Conservation (phyloP, 2,888 invertebrate genomes). For the Mamestra brassicae region DNA sequence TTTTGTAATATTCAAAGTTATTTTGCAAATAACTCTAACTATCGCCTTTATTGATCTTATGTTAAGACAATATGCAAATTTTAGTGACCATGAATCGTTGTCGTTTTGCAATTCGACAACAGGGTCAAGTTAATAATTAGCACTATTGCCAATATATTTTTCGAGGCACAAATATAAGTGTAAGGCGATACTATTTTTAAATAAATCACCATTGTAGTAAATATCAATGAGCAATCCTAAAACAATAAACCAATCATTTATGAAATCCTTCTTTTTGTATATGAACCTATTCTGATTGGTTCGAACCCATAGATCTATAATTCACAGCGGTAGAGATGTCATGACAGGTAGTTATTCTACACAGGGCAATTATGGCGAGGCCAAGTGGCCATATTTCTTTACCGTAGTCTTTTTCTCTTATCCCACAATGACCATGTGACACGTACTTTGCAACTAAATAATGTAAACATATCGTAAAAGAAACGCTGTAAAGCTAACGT, state of each 20-base stretch:
- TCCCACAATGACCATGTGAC: neutral
- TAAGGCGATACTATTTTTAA: neutral
- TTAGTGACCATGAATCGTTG: conserved; percentile 36
- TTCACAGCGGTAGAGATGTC: neutral
- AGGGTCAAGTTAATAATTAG: conserved; percentile 39
- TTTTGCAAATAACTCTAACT: neutral
- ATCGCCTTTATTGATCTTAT: neutral
- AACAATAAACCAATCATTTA: neutral
- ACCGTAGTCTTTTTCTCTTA: neutral
- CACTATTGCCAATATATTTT: conserved; percentile 18
- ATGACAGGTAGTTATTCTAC: neutral
- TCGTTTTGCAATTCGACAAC: conserved; percentile 2
- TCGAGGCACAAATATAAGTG: conserved; percentile 3
- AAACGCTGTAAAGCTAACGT: neutral
- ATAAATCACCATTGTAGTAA: too few relatives aligned
- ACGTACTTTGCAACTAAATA: conserved; percentile 2
- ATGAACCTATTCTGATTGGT: neutral
- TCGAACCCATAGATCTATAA: neutral
- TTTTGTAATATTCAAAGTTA: neutral
- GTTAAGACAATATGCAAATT: conserved; percentile 42
- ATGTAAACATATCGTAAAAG: conserved; percentile 35
- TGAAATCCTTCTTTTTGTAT: neutral
- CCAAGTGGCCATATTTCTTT: conserved; percentile 4
- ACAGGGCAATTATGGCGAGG: neutral
- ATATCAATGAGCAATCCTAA: neutral